Conservation (phyloP, 2,113 vertebrate species). For the Oceanodroma tethys region DNA sequence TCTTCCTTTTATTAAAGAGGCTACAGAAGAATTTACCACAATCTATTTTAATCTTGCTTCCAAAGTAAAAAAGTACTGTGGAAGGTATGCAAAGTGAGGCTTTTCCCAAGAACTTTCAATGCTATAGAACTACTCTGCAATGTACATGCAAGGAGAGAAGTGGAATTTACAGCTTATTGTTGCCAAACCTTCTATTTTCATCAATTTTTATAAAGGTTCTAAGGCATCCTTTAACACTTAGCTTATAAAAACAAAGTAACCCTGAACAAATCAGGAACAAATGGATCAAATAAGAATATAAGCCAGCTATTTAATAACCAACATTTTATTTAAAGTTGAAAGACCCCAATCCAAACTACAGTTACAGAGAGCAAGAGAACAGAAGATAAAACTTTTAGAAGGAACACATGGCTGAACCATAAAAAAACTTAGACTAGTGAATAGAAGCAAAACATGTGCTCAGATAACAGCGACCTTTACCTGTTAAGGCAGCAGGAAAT, state of each 20-base stretch:
- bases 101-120: background rate
- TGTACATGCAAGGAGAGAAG: background rate
- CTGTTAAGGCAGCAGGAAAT: background rate
- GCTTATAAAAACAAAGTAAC: background rate
- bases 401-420: background rate
- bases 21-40: background rate
- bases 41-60: background rate
- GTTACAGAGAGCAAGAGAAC: background rate
- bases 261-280: background rate
- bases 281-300: background rate
- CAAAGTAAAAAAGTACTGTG: background rate
- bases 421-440: background rate
- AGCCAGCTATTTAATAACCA: background rate
- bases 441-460: background rate
- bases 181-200: background rate
- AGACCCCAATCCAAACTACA: background rate
- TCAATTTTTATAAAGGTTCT: background rate
- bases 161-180: background rate
- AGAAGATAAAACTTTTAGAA: background rate
- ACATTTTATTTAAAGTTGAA: background rate
- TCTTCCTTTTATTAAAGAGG: background rate
- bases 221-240: background rate
- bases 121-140: background rate
- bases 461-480: background rate
- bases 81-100: background rate